Evolutionary conservation across 2,797 vertebrate species (phyloP).

Genomic region (Taeniopygia guttata): DNA sequence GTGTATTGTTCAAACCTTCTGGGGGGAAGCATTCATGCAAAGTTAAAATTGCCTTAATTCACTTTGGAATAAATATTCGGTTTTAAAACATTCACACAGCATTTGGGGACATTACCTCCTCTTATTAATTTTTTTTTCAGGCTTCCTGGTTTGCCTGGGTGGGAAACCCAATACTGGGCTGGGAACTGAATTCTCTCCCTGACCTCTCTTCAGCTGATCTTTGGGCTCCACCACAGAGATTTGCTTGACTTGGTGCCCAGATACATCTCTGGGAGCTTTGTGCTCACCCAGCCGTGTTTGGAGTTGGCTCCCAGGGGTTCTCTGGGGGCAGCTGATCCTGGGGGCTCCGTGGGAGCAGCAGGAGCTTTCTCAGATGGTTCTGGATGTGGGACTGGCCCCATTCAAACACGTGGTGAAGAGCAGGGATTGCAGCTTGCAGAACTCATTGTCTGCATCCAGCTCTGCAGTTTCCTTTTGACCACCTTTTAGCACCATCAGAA

Average conservation of each 20-base stretch:
- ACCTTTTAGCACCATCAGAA: not conserved
- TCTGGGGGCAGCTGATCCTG: not conserved
- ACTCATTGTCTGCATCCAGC: not conserved
- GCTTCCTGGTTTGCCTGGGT: not conserved
- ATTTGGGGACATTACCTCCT: not conserved
- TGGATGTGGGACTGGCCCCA: not conserved
- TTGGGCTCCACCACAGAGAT: not conserved
- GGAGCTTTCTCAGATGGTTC: not conserved
- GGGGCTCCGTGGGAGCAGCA: fast-evolving
- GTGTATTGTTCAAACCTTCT: constrained; percentile 3
- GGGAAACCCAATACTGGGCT: not conserved
- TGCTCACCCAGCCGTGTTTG: not conserved
- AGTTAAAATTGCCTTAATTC: constrained; percentile 10
- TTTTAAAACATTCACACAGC: constrained; percentile 2
- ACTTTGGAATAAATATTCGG: not conserved
- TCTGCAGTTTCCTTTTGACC: not conserved
- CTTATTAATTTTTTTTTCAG: not conserved
- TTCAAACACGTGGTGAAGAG: not conserved
- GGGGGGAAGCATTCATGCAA: not conserved
- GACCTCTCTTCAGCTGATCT: not conserved
- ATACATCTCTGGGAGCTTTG: not conserved
- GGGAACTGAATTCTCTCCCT: not conserved
- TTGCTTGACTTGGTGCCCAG: not conserved
- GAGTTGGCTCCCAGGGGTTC: not conserved
- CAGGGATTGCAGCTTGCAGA: not conserved